Conservation (phyloP, 2,797 vertebrate species). For the Sternarchorhynchus goeldii region DNA sequence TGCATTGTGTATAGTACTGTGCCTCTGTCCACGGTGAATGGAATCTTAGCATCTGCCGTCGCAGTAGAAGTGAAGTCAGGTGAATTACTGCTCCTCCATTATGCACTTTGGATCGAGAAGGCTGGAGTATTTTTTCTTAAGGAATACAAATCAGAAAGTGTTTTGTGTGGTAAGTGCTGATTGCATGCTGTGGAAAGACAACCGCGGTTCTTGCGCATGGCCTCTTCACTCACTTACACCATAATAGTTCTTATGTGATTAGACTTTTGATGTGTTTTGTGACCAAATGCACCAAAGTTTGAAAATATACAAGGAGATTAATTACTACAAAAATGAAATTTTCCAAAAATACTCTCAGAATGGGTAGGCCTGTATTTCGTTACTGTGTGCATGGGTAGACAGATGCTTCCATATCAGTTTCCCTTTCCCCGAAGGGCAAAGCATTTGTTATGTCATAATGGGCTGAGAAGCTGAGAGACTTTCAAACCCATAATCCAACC, state of each 20-base stretch:
- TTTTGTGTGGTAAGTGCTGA: not conserved
- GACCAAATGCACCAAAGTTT: not conserved
- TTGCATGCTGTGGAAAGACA: not conserved
- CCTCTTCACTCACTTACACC: not conserved
- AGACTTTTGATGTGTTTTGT: not conserved
- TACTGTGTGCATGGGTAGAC: conserved; percentile 1
- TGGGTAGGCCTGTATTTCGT: not conserved
- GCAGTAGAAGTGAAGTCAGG: not conserved
- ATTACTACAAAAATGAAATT: not conserved
- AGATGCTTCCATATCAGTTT: conserved; percentile 1
- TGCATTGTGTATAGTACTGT: not conserved
- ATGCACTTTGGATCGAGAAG: conserved; percentile 6
- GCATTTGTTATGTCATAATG: conserved; percentile 29
- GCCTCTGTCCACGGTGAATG: conserved; percentile 7
- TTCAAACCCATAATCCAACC: conserved; percentile 25
- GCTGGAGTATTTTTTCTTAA: too few relatives aligned
- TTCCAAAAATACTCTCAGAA: too few relatives aligned
- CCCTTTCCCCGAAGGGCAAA: not conserved
- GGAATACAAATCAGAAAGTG: too few relatives aligned
- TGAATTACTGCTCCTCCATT: not conserved
- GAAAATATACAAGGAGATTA: not conserved
- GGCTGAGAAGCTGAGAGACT: conserved; percentile 19
- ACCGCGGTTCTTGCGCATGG: not conserved
- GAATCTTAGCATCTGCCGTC: conserved; percentile 16
- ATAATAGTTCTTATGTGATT: not conserved